phyloP scores from a whole-genome alignment of 2,888 invertebrate species.

The Toxonevra muliebris region DNA sequence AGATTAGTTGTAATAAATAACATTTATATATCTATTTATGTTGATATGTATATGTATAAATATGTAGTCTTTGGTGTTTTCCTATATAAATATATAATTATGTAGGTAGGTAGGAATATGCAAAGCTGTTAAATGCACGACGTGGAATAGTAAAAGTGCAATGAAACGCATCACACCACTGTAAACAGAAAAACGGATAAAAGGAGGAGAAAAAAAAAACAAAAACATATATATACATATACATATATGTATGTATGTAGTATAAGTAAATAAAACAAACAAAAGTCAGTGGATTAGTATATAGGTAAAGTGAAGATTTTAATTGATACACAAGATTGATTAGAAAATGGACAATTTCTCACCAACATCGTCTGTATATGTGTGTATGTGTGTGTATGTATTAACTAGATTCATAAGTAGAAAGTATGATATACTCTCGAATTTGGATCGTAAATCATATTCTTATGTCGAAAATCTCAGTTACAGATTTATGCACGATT shows the following conservation, averaged over 20 bases:
- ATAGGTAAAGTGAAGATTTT: too few species aligned
- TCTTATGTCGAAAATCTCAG: too few species aligned
- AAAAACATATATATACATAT: conserved; percentile 2
- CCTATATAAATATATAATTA: neutral
- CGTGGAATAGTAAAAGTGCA: neutral
- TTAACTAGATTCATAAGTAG: too few species aligned
- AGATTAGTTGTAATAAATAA: too few species aligned
- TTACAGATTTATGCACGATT: neutral
- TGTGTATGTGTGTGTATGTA: too few species aligned
- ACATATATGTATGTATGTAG: neutral
- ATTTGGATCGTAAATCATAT: neutral
- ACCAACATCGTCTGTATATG: too few species aligned
- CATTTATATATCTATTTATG: too few species aligned
- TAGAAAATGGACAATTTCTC: too few species aligned
- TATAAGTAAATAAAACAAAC: neutral
- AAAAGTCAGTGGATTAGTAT: too few species aligned
- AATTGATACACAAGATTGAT: too few species aligned
- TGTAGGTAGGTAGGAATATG: neutral
- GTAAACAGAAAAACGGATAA: neutral
- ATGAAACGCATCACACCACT: conserved; percentile 12
- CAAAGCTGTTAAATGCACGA: neutral
- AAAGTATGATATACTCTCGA: too few species aligned
- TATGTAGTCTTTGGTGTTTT: neutral
- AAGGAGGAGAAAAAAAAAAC: conserved; percentile 9
- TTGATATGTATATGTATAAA: too few species aligned